Evolutionary conservation across 2,797 vertebrate species (phyloP), one percentile per base, ranked within the genome.

Genomic region (Dicrostonyx torquatus): DNA sequence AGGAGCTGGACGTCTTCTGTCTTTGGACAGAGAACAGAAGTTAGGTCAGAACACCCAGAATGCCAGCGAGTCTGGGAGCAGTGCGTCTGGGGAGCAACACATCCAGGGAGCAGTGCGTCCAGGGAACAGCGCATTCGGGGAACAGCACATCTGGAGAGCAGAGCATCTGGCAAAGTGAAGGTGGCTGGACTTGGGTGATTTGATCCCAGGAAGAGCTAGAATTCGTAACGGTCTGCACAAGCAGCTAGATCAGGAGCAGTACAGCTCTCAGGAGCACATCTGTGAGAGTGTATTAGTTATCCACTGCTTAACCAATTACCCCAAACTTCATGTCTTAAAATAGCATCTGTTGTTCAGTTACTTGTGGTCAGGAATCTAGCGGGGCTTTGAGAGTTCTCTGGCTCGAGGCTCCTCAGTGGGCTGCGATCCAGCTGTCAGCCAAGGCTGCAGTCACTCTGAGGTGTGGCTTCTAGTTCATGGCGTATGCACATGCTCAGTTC

Each of bases 41-140:
- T 91, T n/a, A 64, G n/a, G 84, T 93, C 85, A 40, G 68, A 83
- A 12, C 79, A 45, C 55, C 45, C 91, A 60, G 24, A n/a, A 77
- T 22, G n/a, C 20, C 34, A 5, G 29, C 29, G 3, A 58, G 37
- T 48, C 48, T n/a, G 43, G 64, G 58, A 68, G 60, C 60, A 2
- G 24, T 11, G 50, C 6, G 50, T 13, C 48, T 50, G 48, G 48
- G 55, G 53, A 70, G 55, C 29, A 7, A 24, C 6, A 6, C 43
- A 13, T 13, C 48, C 13, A 12, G 48, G 55, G 53, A 70, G 55
- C 29, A 7, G 29, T 43, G 43, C 43, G 50, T 13, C 48, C 13
- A 12, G 48, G 55, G 53, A 55, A 17, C 34, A 7, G 29, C 20
- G 2, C 31, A 20, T 43, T 37, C 26, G 45, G 60, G 73, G 45